Evolutionary conservation across 2,797 vertebrate species (phyloP), one percentile per base, ranked within the genome.

Genomic region (Phoxinus dragarum): DNA sequence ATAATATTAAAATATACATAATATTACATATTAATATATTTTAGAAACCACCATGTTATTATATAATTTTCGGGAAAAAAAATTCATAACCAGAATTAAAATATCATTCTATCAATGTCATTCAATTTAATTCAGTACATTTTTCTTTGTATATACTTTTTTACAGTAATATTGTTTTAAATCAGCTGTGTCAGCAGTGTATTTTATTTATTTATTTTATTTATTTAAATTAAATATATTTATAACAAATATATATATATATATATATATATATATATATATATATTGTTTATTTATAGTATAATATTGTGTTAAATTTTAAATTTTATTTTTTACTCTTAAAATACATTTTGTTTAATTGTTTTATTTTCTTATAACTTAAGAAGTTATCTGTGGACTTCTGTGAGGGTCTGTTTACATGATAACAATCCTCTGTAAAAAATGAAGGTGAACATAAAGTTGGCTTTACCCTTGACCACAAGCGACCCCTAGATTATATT

Each of bases 401-500:
- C 3, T 54, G 44, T 54, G 49, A 6, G 6, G 17, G 52, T 21
- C 52, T 23, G 54, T 61, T 61, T 61, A 11, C 54, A 56, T 27
- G 27, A 27, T 27, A 40, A 67, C 11, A 56, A 19, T 68, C 11
- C 23, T 49, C 23, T n/a, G 23, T 19, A n/a, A 42, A 49, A 52
- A 64, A 64, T 19, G 8, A 71, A 36, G 40, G 2, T n/a, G n/a
- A 54, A 52, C 9, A 79, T 16, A 19, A 47, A 47, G n/a, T 56
- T 47, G 42, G 23, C 44, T 92, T 92, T 88, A 81, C 72, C 94
- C 95, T 96, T 96, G 89, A 96, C 94, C 80, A 36, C 59, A 10
- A 27, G 10, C 17, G 64, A 27, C 34, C 36, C 61, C 0, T 88
- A 99, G 98, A 99, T 99, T 49, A 96, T 99, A 91, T 99, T 99